phyloP scores from a whole-genome alignment of 2,888 invertebrate species.

The Drosophila prostipennis region DNA sequence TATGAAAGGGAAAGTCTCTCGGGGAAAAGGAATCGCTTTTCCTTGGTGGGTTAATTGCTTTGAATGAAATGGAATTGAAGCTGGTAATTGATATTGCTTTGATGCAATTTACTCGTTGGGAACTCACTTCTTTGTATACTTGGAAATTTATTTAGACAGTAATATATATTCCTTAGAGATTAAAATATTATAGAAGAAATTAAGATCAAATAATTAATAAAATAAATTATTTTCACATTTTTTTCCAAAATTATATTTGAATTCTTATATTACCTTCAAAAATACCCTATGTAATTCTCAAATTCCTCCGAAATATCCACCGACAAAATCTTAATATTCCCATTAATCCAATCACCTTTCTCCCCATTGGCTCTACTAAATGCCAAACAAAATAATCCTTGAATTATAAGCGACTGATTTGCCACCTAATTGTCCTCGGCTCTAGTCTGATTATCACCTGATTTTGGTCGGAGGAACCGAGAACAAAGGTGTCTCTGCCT shows the following conservation, averaged over 20 bases:
- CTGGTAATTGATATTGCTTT: conserved; percentile 28
- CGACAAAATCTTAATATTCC: background rate
- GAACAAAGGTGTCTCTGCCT: conserved; percentile 13
- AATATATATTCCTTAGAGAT: too few species aligned
- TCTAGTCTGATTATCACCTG: conserved; percentile 56
- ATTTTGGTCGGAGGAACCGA: conserved; percentile 30
- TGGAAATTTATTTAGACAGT: too few species aligned
- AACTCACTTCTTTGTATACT: background rate
- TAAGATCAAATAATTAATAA: too few species aligned
- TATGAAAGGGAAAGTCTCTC: conserved; percentile 32
- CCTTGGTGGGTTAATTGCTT: conserved; percentile 22
- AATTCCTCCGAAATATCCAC: background rate
- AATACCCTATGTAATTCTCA: background rate
- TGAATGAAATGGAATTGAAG: conserved; percentile 17
- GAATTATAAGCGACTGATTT: conserved; percentile 43
- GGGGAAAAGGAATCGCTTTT: conserved; percentile 6
- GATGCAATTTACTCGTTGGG: background rate
- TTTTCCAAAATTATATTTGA: too few species aligned
- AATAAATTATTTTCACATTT: too few species aligned
- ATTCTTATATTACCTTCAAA: too few species aligned
- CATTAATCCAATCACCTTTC: conserved; percentile 14
- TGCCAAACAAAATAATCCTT: conserved; percentile 34
- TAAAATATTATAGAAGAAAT: too few species aligned
- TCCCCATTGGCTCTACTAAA: conserved; percentile 5
- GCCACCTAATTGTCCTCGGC: conserved; percentile 49